These are phyloP conservation scores for Thomomys bottae DNA, from an alignment of 2,113 vertebrate species.

Conservation along the genomic window DNA sequence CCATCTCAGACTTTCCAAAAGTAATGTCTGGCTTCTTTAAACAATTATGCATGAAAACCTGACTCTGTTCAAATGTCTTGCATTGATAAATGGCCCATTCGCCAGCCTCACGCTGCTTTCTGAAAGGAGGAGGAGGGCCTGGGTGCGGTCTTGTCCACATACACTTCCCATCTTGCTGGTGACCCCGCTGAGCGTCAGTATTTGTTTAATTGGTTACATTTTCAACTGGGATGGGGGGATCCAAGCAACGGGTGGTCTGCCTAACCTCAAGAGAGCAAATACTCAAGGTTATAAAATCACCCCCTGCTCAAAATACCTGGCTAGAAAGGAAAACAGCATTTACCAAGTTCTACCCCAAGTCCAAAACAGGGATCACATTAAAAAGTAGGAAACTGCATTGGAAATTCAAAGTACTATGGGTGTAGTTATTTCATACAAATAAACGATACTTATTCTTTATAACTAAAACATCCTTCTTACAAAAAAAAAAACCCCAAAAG, in stretches of 20 bases:
- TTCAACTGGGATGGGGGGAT: slow-evolving; percentile 82
- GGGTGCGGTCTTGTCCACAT: background rate
- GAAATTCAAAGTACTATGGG: slow-evolving; percentile 78
- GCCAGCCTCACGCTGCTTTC: background rate
- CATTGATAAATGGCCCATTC: slow-evolving; percentile 30
- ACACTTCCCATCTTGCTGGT: background rate
- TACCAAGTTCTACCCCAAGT: slow-evolving; percentile 81
- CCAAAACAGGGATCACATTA: slow-evolving; percentile 86
- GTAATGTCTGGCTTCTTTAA: slow-evolving; percentile 57
- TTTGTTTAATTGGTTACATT: slow-evolving; percentile 85
- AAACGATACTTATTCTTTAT: slow-evolving; percentile 60
- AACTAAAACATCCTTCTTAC: slow-evolving; percentile 76
- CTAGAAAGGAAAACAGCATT: slow-evolving; percentile 84
- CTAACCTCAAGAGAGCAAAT: slow-evolving; percentile 86
- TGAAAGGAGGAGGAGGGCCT: slow-evolving; percentile 23
- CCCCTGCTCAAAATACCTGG: slow-evolving; percentile 84
- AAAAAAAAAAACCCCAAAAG: background rate
- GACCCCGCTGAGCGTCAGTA: slow-evolving; percentile 74
- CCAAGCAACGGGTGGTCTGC: slow-evolving; percentile 85
- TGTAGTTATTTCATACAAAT: slow-evolving; percentile 83
- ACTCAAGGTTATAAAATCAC: slow-evolving; percentile 83
- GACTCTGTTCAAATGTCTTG: slow-evolving; percentile 43
- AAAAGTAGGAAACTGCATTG: slow-evolving; percentile 79
- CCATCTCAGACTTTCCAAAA: slow-evolving; percentile 55
- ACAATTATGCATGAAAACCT: slow-evolving; percentile 62